Evolutionary conservation across 2,888 invertebrate genomes (phyloP), one percentile per base, ranked within the genome.

Genomic region (Archips crataeganus): DNA sequence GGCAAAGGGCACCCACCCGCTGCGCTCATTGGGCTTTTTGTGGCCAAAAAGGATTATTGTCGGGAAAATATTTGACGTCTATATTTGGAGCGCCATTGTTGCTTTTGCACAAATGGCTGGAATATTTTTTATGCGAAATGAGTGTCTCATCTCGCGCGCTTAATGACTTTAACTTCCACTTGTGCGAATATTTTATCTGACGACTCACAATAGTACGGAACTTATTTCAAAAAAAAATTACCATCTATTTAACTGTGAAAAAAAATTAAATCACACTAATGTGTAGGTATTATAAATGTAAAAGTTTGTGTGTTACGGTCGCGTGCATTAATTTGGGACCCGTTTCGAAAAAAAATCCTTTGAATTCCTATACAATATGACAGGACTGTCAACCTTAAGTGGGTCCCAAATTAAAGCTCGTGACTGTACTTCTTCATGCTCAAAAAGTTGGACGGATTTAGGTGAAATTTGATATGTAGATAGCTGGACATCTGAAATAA

Each of bases 1-100:
- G 88, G 87, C 87, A 90, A 90, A 90, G 91, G 90, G 88, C 86
- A 85, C 91, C 91, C 86, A 91, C 91, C 91, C 86, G 91, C 89
- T 87, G 91, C 59, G 88, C 71, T 77, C 71, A 80, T 77, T 84
- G 83, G 82, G 76, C 77, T 85, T 87, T 87, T 90, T 89, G 81
- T 75, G 81, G 57, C 69, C 83, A 88, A 91, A 87, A 87, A 77
- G 77, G 86, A 85, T 85, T 82, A 85, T 84, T 85, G 84, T 79
- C 80, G 78, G 79, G 84, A 83, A 83, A 85, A 84, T 77, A 80
- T 83, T 79, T 89, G 84, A 90, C 80, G 79, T 85, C 88, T 89
- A 79, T 80, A 88, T 91, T 84, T 77, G 11, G 74, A 70, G 61
- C 66, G 74, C 69, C 59, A 62, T 64, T 73, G 68, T 66, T 51